Conservation (phyloP, 2,888 invertebrate genomes). For the Lacanobia oleracea region DNA sequence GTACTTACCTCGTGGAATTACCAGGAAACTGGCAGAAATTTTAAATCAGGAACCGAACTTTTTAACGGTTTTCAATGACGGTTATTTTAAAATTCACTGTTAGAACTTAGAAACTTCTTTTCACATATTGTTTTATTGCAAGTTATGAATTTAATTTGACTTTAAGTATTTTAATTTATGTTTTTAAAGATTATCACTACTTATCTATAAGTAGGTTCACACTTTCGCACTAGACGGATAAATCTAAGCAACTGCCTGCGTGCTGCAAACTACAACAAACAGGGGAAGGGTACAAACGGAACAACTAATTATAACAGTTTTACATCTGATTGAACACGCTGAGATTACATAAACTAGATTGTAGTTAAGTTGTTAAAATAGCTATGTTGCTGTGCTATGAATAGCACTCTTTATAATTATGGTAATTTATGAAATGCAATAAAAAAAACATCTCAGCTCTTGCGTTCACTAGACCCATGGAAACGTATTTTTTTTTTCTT, state of each 20-base stretch:
- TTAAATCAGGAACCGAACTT: not conserved
- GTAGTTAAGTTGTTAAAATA: constrained; percentile 14
- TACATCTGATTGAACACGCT: constrained; percentile 43
- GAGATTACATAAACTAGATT: constrained; percentile 42
- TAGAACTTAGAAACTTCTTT: not conserved
- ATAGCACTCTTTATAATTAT: not conserved
- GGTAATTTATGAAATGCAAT: not conserved
- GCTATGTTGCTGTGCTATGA: not conserved
- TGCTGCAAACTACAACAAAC: constrained; percentile 29
- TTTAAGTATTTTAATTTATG: not conserved
- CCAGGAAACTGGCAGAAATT: constrained; percentile 22
- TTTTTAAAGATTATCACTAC: not conserved
- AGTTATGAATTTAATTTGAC: not conserved
- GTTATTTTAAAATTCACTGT: constrained; percentile 20
- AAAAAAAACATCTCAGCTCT: too few species aligned
- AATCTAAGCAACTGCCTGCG: constrained; percentile 55
- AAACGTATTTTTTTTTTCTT: too few species aligned
- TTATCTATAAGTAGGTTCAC: constrained; percentile 9
- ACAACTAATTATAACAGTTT: constrained; percentile 32
- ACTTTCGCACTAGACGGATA: constrained; percentile 56
- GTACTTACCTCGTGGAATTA: constrained; percentile 48
- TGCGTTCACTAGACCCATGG: too few species aligned
- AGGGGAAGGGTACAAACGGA: constrained; percentile 54
- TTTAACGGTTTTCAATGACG: not conserved
- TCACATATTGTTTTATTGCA: not conserved